Conservation (phyloP, 1,140 invertebrate genomes). For the Teleogryllus occipitalis region DNA sequence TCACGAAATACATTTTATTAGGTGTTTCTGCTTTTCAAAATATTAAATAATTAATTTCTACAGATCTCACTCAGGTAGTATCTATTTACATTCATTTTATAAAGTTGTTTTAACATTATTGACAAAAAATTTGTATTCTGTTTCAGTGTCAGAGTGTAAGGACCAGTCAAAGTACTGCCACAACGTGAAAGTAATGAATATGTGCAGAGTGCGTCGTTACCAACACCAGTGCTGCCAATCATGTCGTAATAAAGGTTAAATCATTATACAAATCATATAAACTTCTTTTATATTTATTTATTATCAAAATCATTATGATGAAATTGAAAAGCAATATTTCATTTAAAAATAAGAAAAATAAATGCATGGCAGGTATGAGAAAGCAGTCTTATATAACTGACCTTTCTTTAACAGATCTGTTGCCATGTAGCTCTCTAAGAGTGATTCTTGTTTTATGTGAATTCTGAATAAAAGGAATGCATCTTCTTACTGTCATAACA, state of each 20-base stretch:
- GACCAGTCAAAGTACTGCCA: conserved; percentile 71
- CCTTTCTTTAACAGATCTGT: conserved; percentile 1
- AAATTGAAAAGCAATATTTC: conserved; percentile 6
- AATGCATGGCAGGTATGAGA: neutral
- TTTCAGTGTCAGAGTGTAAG: conserved; percentile 58
- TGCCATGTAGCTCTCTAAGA: conserved; percentile 7
- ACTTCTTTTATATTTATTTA: conserved; percentile 12
- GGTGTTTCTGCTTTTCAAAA: too few relatives aligned
- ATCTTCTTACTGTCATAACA: neutral
- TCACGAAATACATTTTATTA: too few relatives aligned
- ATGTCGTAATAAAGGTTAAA: conserved; percentile 40
- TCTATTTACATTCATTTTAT: too few relatives aligned
- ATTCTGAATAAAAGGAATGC: neutral
- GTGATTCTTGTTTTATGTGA: neutral
- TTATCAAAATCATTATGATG: neutral
- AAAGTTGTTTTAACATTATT: too few relatives aligned
- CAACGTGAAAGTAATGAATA: conserved; percentile 71
- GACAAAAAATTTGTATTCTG: conserved; percentile 19
- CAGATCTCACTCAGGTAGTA: too few relatives aligned
- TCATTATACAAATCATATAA: neutral
- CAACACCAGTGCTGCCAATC: conserved; percentile 76
- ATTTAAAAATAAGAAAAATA: conserved; percentile 6
- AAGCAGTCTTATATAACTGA: neutral
- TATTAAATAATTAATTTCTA: too few relatives aligned
- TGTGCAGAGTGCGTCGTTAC: conserved; percentile 72